phyloP scores from a whole-genome alignment of 2,888 invertebrate genomes.

The Hydraecia micacea region DNA sequence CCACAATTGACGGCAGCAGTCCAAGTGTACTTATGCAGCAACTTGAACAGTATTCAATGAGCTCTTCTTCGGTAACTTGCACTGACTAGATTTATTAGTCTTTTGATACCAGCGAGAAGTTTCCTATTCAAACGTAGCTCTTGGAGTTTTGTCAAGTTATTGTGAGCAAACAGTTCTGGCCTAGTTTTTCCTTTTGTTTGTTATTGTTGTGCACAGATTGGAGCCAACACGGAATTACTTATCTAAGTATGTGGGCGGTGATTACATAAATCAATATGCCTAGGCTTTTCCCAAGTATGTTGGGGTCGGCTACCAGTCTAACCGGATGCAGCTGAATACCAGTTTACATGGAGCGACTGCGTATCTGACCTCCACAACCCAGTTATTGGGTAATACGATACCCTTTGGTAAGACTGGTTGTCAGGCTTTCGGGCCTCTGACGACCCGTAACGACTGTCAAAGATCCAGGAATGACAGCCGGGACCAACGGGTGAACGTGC shows the following conservation, averaged over 20 bases:
- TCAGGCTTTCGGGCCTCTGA: neutral
- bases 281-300: neutral
- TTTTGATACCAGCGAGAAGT: slow-evolving; percentile 46
- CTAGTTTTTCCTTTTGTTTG: slow-evolving; percentile 25
- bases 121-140: slow-evolving; percentile 45
- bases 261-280: neutral
- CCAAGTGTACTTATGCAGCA: neutral
- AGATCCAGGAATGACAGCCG: neutral
- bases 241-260: neutral
- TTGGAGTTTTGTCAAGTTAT: slow-evolving; percentile 47
- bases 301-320: neutral
- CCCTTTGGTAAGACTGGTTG: neutral
- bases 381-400: neutral
- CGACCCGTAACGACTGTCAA: neutral
- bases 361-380: neutral
- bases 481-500: neutral
- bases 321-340: neutral
- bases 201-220: neutral
- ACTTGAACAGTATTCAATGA: slow-evolving; percentile 29
- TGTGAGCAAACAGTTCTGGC: slow-evolving; percentile 20
- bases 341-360: neutral
- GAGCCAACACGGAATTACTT: slow-evolving; percentile 14
- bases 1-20: neutral
- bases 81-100: slow-evolving; percentile 36
- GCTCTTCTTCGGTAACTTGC: slow-evolving; percentile 21